A percentile compares a stretch with the other conserved stretches of the same genome.
Evolutionary conservation across 1,140 invertebrate species (phyloP).

Genomic region (Drosophila baimaii): DNA sequence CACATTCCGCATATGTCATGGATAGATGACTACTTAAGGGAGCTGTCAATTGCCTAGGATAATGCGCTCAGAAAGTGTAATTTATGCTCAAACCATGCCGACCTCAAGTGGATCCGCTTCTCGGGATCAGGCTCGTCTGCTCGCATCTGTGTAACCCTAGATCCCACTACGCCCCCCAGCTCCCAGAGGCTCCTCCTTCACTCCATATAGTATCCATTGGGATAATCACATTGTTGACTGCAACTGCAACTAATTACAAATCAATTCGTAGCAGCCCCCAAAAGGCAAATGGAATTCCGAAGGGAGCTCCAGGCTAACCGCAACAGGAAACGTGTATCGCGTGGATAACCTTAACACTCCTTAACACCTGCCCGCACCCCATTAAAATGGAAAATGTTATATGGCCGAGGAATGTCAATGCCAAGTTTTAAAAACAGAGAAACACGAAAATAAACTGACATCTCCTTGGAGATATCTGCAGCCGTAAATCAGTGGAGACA

Average conservation of each 20-base stretch:
- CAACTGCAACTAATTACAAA: constrained; percentile 82
- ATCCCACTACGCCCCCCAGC: constrained; percentile 17
- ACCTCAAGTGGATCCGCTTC: constrained; percentile 64
- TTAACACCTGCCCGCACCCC: constrained; percentile 65
- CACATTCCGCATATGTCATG: constrained; percentile 41
- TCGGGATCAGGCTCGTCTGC: constrained; percentile 46
- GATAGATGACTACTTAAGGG: constrained; percentile 57
- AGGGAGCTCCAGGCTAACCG: constrained; percentile 30
- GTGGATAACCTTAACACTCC: constrained; percentile 30
- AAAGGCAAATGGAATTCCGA: constrained; percentile 30
- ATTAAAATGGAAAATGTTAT: constrained; percentile 64
- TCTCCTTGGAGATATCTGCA: constrained; percentile 13
- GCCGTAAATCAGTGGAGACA: constrained; percentile 61
- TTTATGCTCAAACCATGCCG: constrained; percentile 57
- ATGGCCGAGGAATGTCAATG: constrained; percentile 34
- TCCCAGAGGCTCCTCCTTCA: constrained; percentile 9
- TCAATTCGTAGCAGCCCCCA: constrained; percentile 73
- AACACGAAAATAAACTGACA: constrained; percentile 37
- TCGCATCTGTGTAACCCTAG: constrained; percentile 67
- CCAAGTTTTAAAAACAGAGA: constrained; percentile 37
- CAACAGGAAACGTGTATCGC: constrained; percentile 59
- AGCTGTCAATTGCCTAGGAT: constrained; percentile 73
- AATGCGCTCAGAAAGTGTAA: constrained; percentile 52
- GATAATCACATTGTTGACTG: constrained; percentile 77
- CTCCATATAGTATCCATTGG: background rate